These are phyloP conservation scores for Himalopsyche kuldschensis DNA, from an alignment of 2,888 invertebrate genomes.

Conservation along the genomic window DNA sequence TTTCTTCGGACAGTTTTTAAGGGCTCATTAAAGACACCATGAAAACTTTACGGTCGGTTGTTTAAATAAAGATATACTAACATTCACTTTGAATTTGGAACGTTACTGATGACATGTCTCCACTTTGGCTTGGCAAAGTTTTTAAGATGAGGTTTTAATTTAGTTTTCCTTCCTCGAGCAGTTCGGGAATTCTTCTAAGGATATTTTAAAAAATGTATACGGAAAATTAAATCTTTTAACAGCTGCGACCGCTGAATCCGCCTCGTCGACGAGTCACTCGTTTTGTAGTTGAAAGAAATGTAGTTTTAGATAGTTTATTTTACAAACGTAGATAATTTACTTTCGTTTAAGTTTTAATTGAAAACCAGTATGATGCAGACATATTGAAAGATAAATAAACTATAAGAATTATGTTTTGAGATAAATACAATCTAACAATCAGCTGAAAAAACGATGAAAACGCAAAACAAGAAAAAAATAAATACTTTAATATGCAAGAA, in stretches of 20 bases:
- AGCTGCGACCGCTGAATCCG: background rate
- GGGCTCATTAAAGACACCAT: constrained; percentile 14
- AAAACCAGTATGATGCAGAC: background rate
- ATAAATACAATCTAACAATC: too few relatives aligned
- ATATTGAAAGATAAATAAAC: background rate
- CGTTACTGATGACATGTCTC: background rate
- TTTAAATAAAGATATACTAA: constrained; percentile 26
- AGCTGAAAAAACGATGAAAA: too few relatives aligned
- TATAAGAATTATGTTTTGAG: background rate
- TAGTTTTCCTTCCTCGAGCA: background rate
- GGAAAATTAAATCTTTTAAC: background rate
- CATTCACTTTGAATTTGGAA: constrained; percentile 1
- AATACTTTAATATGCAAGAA: too few relatives aligned
- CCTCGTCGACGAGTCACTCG: background rate
- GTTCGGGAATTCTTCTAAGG: background rate
- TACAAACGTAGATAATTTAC: background rate
- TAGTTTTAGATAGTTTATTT: background rate
- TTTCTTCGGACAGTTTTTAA: constrained; percentile 13
- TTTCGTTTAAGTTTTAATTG: background rate
- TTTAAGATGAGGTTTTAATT: constrained; percentile 19
- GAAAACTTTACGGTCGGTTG: constrained; percentile 12
- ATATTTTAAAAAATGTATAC: background rate
- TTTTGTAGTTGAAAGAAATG: background rate
- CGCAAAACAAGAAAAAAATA: too few relatives aligned
- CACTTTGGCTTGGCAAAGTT: background rate